A percentile compares a stretch with the other conserved stretches of the same genome.
phyloP scores from a whole-genome alignment of 2,888 invertebrate species.

The Thymelicus sylvestris region DNA sequence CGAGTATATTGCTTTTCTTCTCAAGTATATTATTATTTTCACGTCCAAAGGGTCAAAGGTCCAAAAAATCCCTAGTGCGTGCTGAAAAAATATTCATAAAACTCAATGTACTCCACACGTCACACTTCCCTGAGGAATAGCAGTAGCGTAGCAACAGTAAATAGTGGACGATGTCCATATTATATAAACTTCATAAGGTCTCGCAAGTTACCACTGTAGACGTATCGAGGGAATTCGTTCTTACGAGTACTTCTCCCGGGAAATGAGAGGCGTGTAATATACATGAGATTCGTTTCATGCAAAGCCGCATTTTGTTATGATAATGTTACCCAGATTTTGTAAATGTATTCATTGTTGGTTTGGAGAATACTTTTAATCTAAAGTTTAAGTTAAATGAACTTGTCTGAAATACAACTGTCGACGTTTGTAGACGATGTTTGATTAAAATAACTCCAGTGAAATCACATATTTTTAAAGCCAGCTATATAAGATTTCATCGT shows the following conservation, averaged over 20 bases:
- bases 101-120: constrained; percentile 4
- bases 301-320: neutral
- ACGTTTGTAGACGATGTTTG: no score
- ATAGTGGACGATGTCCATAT: constrained; percentile 24
- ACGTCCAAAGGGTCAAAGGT: neutral
- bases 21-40: neutral
- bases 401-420: no score
- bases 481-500: no score
- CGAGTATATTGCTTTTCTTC: neutral
- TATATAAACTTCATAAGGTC: constrained; percentile 21
- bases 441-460: no score
- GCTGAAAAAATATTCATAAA: constrained; percentile 1
- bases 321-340: neutral
- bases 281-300: constrained; percentile 4
- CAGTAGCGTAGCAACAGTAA: constrained; percentile 9
- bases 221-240: constrained; percentile 5
- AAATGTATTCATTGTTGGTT: neutral
- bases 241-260: constrained; percentile 6
- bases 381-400: no score
- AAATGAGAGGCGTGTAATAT: constrained; percentile 6
- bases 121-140: neutral
- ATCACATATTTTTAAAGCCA: no score
- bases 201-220: constrained; percentile 12
- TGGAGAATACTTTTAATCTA: no score
- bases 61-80: neutral